Evolutionary conservation across 64 coral and sea anemone species (phyloP).

Genomic region (Hydrozoanthus tunicans): DNA sequence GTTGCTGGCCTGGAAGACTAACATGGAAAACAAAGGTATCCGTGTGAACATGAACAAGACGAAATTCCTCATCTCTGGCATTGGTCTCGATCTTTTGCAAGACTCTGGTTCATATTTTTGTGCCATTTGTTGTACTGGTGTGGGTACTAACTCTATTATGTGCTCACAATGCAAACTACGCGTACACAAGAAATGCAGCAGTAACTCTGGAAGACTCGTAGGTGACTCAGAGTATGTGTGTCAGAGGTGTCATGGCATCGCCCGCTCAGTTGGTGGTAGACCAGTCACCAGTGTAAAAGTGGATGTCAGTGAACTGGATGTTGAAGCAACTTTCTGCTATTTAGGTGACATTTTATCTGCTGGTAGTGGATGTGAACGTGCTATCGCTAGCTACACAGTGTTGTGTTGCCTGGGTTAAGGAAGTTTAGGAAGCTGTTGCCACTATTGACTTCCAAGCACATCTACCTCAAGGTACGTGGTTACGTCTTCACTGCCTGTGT

Average conservation of each 20-base stretch:
- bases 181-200: neutral
- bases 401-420: neutral
- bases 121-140: neutral
- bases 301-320: neutral
- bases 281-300: neutral
- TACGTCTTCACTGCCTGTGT: neutral
- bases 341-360: neutral
- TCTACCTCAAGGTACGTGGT: neutral
- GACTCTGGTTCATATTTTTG: neutral
- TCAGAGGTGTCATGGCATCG: neutral
- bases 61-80: neutral
- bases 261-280: neutral
- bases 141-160: neutral
- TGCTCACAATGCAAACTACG: neutral
- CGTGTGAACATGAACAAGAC: neutral
- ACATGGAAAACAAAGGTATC: neutral
- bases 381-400: neutral
- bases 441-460: neutral
- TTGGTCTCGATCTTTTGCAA: too few relatives aligned
- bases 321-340: neutral
- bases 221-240: neutral
- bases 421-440: neutral
- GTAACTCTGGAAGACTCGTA: neutral
- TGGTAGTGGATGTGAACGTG: neutral
- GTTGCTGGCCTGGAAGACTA: neutral